Conservation (phyloP, 1,140 invertebrate genomes). For the Meloidogyne floridensis region DNA sequence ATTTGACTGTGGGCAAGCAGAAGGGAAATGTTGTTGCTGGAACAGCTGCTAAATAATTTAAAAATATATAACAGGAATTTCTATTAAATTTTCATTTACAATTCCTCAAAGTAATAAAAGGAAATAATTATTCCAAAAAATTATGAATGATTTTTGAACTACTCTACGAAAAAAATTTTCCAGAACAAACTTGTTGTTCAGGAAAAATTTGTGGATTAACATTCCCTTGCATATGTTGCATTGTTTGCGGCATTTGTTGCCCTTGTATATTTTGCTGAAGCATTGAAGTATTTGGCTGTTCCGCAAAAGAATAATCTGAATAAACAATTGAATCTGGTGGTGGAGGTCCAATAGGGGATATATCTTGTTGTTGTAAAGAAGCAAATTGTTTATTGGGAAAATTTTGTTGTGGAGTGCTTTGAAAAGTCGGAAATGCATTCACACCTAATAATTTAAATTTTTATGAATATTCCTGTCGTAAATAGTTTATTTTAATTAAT, state of each 20-base stretch:
- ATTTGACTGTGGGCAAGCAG: not conserved
- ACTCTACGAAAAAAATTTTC: no score
- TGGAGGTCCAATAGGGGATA: not conserved
- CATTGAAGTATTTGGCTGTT: not conserved
- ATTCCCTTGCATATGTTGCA: not conserved
- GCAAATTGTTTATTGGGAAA: not conserved
- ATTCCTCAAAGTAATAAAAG: no score
- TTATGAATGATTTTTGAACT: no score
- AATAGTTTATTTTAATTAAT: not conserved
- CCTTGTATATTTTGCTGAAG: constrained; percentile 10
- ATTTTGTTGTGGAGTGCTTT: not conserved
- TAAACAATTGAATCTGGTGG: constrained; percentile 4
- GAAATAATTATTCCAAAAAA: no score
- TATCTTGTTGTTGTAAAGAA: not conserved
- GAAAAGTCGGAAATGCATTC: not conserved
- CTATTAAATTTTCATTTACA: no score
- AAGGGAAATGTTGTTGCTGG: constrained; percentile 11
- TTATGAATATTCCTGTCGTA: not conserved
- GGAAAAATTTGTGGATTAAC: no score
- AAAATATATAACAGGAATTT: no score
- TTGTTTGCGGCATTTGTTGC: constrained; percentile 5
- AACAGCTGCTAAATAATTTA: not conserved
- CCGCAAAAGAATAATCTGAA: not conserved
- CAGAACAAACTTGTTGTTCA: not conserved
- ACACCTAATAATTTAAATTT: not conserved